Base-by-base conservation (phyloP, 1,140 invertebrate genomes). In the Aphis gossypii region DNA sequence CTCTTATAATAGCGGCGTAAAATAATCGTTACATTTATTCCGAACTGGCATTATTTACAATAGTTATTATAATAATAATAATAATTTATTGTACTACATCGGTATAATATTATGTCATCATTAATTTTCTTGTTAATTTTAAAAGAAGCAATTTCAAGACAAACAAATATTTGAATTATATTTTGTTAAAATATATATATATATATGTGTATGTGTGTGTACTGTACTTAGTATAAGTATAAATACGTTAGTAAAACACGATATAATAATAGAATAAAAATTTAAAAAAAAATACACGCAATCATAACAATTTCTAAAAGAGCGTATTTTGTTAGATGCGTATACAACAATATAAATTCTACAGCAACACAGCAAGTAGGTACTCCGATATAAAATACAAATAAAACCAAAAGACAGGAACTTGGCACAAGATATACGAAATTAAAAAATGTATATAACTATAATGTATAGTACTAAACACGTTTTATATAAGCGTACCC, bases 361-460 rank as follows among this genome's bases (percentile, higher is more conserved):
- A n/a, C 6, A 21, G 20, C 20, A 23, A 18, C 20, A 1, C 76
- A 38, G 76, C 14, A 9, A 68, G 60, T 68, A n/a, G 30, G 60
- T n/a, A 68, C 30, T 68, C n/a, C 60, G 60, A 68, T n/a, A 68
- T 60, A 68, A 86, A 86, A 86, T n/a, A 46, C 46, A 86, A 86
- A 44, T 46, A 86, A 44, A n/a, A 46, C 84, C 84, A 5, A 25
- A 86, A 48, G 84, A 86, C 84, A 86, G 44, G 11, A 46, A n/a
- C 84, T 86, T 86, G 84, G 84, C 41, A 44, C 23, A 41, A 84
- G 23, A 44, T 25, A 84, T 84, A 25, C 0, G 44, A 41, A 41
- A 41, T 41, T 84, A 41, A 41, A 83, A 68, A 68, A 82, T 25
- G 76, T 38, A 23, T 35, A 82, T n/a, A 41, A 41, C 1, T 8